These are phyloP conservation scores for Sinocyclocheilus rhinocerous DNA, from an alignment of 2,113 vertebrate genomes.

Conservation along the genomic window DNA sequence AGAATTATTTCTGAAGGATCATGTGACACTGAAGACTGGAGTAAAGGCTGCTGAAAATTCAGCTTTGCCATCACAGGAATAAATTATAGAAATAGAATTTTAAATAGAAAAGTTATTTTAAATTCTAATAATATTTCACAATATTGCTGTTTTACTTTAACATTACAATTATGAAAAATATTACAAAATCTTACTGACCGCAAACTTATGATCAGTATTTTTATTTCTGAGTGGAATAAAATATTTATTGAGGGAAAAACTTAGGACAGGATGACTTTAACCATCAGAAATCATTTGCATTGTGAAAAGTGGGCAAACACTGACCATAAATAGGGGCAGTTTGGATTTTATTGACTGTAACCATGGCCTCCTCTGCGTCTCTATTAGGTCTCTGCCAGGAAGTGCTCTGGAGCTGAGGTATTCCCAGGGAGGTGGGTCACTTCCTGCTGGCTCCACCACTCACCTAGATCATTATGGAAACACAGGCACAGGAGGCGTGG, in stretches of 20 bases:
- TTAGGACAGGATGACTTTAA: background rate
- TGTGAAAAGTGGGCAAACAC: background rate
- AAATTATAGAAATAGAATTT: too few relatives aligned
- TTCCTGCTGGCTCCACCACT: slow-evolving; percentile 76
- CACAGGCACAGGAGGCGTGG: slow-evolving; percentile 75
- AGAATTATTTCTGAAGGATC: background rate
- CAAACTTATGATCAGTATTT: background rate
- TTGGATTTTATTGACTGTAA: background rate
- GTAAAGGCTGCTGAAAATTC: background rate
- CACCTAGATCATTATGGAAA: slow-evolving; percentile 85
- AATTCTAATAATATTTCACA: too few relatives aligned
- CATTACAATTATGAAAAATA: background rate
- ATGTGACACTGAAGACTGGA: background rate
- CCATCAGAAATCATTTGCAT: background rate
- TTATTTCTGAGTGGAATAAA: background rate
- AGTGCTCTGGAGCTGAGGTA: slow-evolving; percentile 89
- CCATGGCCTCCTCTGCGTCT: slow-evolving; percentile 60
- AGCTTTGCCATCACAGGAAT: background rate
- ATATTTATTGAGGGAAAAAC: background rate
- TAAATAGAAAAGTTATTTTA: too few relatives aligned
- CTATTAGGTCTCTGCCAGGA: slow-evolving; percentile 84
- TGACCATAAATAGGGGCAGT: background rate
- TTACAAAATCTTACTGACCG: background rate
- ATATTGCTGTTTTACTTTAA: too few relatives aligned
- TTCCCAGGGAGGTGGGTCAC: slow-evolving; percentile 81